A percentile compares a stretch with the other conserved stretches of the same genome.
These are phyloP conservation scores for Coptodon rendalli DNA, from an alignment of 2,113 vertebrate species.

Conservation along the genomic window DNA sequence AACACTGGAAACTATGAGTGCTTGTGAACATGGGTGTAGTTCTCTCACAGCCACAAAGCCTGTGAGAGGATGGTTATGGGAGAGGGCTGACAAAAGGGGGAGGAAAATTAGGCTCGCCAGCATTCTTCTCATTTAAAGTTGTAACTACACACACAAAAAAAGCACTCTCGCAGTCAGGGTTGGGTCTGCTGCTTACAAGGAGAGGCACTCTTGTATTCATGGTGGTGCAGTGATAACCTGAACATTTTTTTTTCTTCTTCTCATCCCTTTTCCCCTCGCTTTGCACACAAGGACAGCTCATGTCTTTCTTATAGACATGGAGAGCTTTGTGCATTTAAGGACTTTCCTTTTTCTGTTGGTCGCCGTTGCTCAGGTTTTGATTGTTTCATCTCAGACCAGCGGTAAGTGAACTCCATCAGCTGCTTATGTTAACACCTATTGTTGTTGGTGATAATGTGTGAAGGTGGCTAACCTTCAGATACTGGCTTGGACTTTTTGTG, in stretches of 20 bases:
- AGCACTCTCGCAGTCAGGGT: conserved; percentile 62
- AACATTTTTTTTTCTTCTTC: conserved; percentile 28
- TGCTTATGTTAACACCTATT: conserved; percentile 33
- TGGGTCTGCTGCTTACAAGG: conserved; percentile 74
- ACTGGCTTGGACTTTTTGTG: background rate
- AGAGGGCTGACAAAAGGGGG: conserved; percentile 75
- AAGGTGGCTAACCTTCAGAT: conserved; percentile 6
- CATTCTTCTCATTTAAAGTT: conserved; percentile 78
- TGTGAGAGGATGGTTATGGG: conserved; percentile 70
- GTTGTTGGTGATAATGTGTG: background rate
- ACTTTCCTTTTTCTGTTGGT: conserved; percentile 69
- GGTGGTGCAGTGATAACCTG: conserved; percentile 70
- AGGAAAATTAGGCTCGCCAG: conserved; percentile 75
- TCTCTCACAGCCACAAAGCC: conserved; percentile 57
- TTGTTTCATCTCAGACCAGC: conserved; percentile 69
- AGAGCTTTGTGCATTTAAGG: conserved; percentile 70
- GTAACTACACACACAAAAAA: conserved; percentile 64
- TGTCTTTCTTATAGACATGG: conserved; percentile 76
- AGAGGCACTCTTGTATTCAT: conserved; percentile 68
- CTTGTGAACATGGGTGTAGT: conserved; percentile 67
- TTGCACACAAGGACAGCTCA: conserved; percentile 62
- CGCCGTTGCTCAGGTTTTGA: conserved; percentile 61
- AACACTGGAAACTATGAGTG: conserved; percentile 31
- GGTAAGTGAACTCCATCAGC: conserved; percentile 62
- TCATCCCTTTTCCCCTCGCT: conserved; percentile 27